Base-by-base conservation (phyloP, 1,140 invertebrate species). In the Drosophila rhopaloa region DNA sequence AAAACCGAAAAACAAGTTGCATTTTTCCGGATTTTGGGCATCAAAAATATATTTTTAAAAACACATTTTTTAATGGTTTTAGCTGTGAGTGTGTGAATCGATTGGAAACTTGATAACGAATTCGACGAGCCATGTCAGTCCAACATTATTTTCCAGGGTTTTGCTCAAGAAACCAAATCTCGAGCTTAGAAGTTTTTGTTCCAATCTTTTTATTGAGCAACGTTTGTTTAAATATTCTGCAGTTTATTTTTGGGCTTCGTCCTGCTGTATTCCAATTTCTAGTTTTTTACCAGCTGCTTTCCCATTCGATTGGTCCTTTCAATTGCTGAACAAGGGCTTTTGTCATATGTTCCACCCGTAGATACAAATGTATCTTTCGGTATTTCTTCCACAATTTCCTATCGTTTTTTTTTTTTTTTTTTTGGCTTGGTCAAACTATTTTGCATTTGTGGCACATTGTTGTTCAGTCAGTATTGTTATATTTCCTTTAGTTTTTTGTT, bases 401-500 rank as follows among this genome's bases (percentile, higher is more conserved):
- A 27, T 27, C 53, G 29, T 5, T 27, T 61, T 48, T 41, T 50
- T 27, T 29, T 50, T 27, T 29, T 38, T 32, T 35, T 68, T 65
- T 46, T 44, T 47, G 37, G 27, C 67, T 63, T 74, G 51, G 71
- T 65, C 71, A 75, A 75, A 75, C 72, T 75, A 75, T 75, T 75
- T 75, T 74, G 72, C 60, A 75, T 75, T 63, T 68, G 60, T 55
- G 41, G 65, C 54, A 71, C 62, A 40, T 63, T 44, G 16, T 46
- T 37, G 54, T 37, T 51, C 57, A 9, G 61, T 16, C n/a, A 38
- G 43, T 40, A 37, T 46, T 55, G 70, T 62, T 38, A 27, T 72
- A 57, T 71, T 62, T 85, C 54, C 47, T 81, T 66, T 75, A 79
- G 57, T 60, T 68, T 79, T 66, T 77, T 73, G 62, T 46, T 62